Evolutionary conservation across 2,113 vertebrate species (phyloP).

Genomic region (Passer domesticus): DNA sequence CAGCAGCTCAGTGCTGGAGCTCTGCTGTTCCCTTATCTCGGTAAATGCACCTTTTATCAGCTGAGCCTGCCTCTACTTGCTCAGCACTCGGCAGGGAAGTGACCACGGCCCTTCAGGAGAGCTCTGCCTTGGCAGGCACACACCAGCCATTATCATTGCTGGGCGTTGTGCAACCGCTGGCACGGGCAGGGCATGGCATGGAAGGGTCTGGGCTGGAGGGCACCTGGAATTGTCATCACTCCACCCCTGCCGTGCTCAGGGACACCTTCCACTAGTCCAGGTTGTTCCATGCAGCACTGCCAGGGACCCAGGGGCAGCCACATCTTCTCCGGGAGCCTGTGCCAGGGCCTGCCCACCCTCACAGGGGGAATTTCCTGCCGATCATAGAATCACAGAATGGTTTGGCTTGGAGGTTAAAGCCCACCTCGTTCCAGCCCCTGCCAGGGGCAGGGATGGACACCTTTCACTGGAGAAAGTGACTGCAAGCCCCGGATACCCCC

Average conservation of each 20-base stretch:
- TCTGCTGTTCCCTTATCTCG: conserved; percentile 1
- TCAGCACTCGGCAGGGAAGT: neutral
- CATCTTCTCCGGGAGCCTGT: neutral
- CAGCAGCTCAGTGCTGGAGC: neutral
- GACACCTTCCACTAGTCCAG: neutral
- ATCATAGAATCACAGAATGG: neutral
- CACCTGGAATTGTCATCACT: neutral
- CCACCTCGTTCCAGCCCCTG: neutral
- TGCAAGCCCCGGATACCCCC: neutral
- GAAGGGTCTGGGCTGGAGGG: neutral
- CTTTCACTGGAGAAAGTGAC: neutral
- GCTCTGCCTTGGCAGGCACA: conserved; percentile 10
- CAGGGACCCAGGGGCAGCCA: neutral
- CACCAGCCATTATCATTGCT: neutral
- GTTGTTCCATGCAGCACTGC: neutral
- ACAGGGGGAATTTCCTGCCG: neutral
- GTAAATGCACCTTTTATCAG: neutral
- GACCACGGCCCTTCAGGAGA: neutral
- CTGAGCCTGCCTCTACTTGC: conserved; percentile 7
- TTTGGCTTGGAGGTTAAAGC: neutral
- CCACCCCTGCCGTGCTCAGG: neutral
- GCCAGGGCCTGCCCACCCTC: neutral
- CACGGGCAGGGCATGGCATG: neutral
- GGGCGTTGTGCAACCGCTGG: neutral
- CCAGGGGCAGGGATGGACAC: neutral